Base-by-base conservation (phyloP, 2,888 invertebrate genomes). In the Vanessa cardui region DNA sequence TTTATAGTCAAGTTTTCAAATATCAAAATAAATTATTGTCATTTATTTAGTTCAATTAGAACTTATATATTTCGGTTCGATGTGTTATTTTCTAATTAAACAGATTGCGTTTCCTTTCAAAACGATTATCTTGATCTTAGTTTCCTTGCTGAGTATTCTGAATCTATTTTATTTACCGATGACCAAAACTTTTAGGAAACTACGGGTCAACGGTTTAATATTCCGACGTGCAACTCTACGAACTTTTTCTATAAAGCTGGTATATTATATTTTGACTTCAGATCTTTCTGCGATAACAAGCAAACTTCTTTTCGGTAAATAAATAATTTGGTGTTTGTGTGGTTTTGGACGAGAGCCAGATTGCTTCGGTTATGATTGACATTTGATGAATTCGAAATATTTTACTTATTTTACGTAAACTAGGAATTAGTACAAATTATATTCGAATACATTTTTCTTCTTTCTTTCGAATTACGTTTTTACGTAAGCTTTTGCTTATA, bases 281-380 rank as follows among this genome's bases (percentile, higher is more conserved):
- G 70, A 88, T 89, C 88, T 90, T 88, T 88, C 80, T 81, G 77
- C 80, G 86, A 87, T 91, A 90, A 91, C 90, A 88, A 90, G 90
- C 85, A 80, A 90, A 90, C 82, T 90, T 85, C 74, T 79, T 80
- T 83, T 84, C 83, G 75, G 77, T 70, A 73, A 78, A 76, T 77
- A 78, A 77, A 78, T 12, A 77, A 74, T 73, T 75, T 73, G 72
- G 76, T 83, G 76, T 79, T 83, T 80, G 78, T 76, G 68, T 71
- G 69, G 76, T 82, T 64, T 68, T 83, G 82, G 83, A 71, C 47
- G 66, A 54, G 71, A 71, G 82, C 83, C 83, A 83, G 75, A 76
- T 77, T 78, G 69, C 58, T 64, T 66, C 64, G 64, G 50, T 64
- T 66, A 63, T 68, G 62, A 69, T 47, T 61, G 62, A 67, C 58